Evolutionary conservation across 2,113 vertebrate species (phyloP).

Genomic region (Enhydra lutris): DNA sequence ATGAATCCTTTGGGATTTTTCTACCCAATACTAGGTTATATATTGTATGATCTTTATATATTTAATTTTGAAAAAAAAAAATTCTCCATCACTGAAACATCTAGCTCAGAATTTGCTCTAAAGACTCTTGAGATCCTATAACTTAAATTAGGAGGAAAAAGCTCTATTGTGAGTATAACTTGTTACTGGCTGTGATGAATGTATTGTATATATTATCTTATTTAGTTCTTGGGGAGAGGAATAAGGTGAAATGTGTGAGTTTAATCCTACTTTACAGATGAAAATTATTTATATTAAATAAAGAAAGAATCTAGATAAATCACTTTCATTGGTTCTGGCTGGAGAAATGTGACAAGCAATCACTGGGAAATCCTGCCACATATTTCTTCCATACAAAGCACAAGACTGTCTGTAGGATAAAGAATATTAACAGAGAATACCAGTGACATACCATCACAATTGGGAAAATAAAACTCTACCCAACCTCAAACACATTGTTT

Average conservation of each 20-base stretch:
- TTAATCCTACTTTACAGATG: not conserved
- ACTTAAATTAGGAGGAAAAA: not conserved
- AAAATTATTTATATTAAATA: not conserved
- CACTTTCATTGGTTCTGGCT: not conserved
- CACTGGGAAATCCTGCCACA: not conserved
- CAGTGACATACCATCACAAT: not conserved
- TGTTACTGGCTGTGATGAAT: not conserved
- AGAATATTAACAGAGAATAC: not conserved
- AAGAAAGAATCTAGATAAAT: not conserved
- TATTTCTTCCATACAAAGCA: not conserved
- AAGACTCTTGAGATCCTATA: not conserved
- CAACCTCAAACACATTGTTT: not conserved
- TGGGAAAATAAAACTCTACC: not conserved
- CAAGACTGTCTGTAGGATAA: not conserved
- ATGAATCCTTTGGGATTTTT: not conserved
- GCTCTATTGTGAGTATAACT: not conserved
- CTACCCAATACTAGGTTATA: not conserved
- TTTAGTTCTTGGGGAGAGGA: not conserved
- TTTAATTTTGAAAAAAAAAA: not conserved
- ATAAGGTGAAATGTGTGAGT: not conserved
- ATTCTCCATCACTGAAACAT: not conserved
- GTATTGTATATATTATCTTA: not conserved
- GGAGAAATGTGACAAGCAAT: not conserved
- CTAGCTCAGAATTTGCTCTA: not conserved
- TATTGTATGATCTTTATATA: not conserved